Evolutionary conservation across 2,113 vertebrate genomes (phyloP).

Genomic region (Prionailurus viverrinus): DNA sequence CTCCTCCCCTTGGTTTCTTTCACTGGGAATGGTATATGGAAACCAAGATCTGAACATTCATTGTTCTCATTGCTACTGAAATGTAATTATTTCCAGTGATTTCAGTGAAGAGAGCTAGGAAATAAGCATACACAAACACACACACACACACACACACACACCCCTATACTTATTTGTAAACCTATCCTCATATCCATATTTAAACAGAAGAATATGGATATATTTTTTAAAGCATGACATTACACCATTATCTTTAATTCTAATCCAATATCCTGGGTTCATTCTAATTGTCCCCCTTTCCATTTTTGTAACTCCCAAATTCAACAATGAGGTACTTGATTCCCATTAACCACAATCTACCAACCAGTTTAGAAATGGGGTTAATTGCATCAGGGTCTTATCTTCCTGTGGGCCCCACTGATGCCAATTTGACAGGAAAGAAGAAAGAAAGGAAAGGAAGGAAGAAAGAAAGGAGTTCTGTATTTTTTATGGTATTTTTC

Average conservation of each 20-base stretch:
- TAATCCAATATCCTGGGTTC: not conserved
- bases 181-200: not conserved
- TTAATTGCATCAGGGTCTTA: not conserved
- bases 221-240: not conserved
- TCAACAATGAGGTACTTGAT: not conserved
- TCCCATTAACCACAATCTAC: not conserved
- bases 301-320: not conserved
- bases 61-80: not conserved
- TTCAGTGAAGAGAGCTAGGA: not conserved
- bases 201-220: not conserved
- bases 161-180: not conserved
- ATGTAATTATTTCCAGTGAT: not conserved
- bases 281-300: not conserved
- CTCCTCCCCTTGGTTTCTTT: not conserved
- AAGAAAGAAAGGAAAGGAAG: not conserved
- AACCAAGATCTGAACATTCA: not conserved
- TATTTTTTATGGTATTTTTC: not conserved
- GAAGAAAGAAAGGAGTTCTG: rapidly evolving
- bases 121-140: not conserved
- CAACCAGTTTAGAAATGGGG: rapidly evolving
- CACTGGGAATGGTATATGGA: not conserved
- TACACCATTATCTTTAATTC: not conserved
- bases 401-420: not conserved
- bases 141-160: not conserved
- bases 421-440: not conserved